Percentiles rank a stretch among this genome's conserved stretches.
Evolutionary conservation across 2,888 invertebrate species (phyloP).

Genomic region (Machimus atricapillus): DNA sequence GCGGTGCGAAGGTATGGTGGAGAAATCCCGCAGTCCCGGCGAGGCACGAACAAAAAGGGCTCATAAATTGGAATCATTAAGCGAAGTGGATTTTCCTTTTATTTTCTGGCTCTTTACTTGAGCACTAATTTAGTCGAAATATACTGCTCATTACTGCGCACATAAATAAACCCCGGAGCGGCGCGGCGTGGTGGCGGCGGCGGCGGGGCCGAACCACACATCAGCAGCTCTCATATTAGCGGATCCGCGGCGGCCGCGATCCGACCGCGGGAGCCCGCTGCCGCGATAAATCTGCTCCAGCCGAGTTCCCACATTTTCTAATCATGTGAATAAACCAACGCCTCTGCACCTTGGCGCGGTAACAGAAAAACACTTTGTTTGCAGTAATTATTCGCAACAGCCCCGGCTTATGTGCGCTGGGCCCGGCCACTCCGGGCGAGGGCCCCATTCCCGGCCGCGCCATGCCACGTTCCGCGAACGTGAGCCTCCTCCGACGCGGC

Average conservation of each 20-base stretch:
- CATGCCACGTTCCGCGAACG: background rate
- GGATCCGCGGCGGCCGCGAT: background rate
- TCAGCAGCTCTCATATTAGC: constrained; percentile 41
- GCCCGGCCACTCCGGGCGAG: background rate
- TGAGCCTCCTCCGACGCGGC: background rate
- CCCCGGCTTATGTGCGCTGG: constrained; percentile 21
- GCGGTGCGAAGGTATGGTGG: background rate
- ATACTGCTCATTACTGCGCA: constrained; percentile 44
- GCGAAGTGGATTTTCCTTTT: constrained; percentile 41
- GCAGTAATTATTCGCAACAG: constrained; percentile 48
- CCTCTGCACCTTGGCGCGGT: constrained; percentile 47
- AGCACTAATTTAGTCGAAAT: constrained; percentile 45
- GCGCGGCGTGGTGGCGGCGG: too few species aligned
- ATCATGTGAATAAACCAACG: constrained; percentile 50
- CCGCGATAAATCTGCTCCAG: constrained; percentile 45
- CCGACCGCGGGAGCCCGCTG: constrained; percentile 1
- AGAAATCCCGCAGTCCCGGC: constrained; percentile 2
- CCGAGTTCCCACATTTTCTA: constrained; percentile 49
- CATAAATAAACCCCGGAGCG: constrained; percentile 43
- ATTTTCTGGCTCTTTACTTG: constrained; percentile 42
- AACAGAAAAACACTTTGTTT: constrained; percentile 50
- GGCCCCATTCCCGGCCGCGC: background rate
- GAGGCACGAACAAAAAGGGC: constrained; percentile 40
- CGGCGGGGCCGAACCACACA: constrained; percentile 32
- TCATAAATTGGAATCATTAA: constrained; percentile 44